Conservation (phyloP, 2,113 vertebrate species). For the Mustelus asterias region DNA sequence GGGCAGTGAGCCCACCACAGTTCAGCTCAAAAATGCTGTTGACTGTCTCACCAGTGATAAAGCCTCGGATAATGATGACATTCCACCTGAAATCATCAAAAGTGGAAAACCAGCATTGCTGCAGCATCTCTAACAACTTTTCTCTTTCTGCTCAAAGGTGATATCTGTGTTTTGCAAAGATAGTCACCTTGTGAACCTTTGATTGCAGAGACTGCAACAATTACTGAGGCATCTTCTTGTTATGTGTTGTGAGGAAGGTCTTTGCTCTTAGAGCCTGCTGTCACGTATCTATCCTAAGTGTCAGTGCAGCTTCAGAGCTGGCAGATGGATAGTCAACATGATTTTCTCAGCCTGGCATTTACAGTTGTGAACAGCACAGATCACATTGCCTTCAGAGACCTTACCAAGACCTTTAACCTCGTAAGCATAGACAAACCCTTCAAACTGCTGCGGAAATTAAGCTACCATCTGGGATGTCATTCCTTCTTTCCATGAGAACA, state of each 20-base stretch:
- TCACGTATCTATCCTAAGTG: neutral
- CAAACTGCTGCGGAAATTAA: neutral
- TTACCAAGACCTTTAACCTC: neutral
- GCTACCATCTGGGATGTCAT: neutral
- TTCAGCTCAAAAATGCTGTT: neutral
- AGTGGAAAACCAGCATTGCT: neutral
- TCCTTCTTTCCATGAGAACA: neutral
- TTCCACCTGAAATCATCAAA: neutral
- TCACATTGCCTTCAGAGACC: neutral
- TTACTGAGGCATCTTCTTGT: neutral
- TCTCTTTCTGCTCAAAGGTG: neutral
- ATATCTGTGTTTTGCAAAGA: neutral
- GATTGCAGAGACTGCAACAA: neutral
- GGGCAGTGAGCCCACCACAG: neutral
- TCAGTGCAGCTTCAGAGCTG: neutral
- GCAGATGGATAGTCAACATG: neutral
- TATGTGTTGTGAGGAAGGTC: neutral
- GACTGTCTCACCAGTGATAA: neutral
- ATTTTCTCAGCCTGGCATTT: neutral
- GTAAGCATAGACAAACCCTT: neutral
- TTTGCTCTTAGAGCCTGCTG: neutral
- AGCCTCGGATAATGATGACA: neutral
- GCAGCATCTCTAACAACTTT: neutral
- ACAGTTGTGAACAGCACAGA: neutral
- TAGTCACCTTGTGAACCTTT: neutral